Percentiles rank a stretch among this genome's conserved stretches.
phyloP scores from a whole-genome alignment of 1,140 invertebrate species.

The Calliopsis andreniformis region DNA sequence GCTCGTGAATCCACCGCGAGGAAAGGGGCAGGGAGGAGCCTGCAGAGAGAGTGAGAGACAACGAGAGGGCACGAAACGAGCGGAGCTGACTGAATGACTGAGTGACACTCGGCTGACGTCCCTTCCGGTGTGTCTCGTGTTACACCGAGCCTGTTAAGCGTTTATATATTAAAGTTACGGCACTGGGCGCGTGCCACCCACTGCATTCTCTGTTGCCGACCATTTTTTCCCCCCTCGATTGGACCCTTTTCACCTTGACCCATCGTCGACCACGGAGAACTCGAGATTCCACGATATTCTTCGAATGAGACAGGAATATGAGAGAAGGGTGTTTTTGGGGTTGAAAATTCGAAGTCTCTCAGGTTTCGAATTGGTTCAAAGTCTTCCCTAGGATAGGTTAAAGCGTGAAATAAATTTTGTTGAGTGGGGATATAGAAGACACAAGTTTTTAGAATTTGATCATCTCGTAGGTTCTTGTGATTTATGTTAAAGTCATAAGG shows the following conservation, averaged over 20 bases:
- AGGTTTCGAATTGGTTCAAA: too few relatives aligned
- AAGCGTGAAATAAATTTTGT: too few relatives aligned
- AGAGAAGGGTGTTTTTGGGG: too few relatives aligned
- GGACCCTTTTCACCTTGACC: slow-evolving; percentile 24
- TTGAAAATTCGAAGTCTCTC: too few relatives aligned
- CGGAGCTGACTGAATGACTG: slow-evolving; percentile 72
- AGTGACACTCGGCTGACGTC: slow-evolving; percentile 79
- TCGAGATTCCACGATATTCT: background rate
- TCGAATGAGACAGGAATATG: too few relatives aligned
- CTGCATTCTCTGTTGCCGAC: slow-evolving; percentile 55
- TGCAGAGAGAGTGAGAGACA: slow-evolving; percentile 8
- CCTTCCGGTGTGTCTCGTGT: slow-evolving; percentile 80
- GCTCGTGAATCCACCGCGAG: slow-evolving; percentile 41
- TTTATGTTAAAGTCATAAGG: too few relatives aligned
- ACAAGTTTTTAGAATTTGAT: too few relatives aligned
- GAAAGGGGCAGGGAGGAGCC: background rate
- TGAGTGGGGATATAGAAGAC: too few relatives aligned
- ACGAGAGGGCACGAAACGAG: slow-evolving; percentile 41
- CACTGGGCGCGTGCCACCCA: slow-evolving; percentile 80
- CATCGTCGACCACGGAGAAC: background rate
- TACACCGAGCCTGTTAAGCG: slow-evolving; percentile 76
- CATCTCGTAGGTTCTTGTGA: too few relatives aligned
- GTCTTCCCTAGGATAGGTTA: too few relatives aligned
- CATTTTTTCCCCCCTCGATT: slow-evolving; percentile 41
- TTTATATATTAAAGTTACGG: slow-evolving; percentile 79